Conservation (phyloP, 30 jellyfish, hydroid and myxozoan genomes). For the Hydractinia symbiolongicarpus region DNA sequence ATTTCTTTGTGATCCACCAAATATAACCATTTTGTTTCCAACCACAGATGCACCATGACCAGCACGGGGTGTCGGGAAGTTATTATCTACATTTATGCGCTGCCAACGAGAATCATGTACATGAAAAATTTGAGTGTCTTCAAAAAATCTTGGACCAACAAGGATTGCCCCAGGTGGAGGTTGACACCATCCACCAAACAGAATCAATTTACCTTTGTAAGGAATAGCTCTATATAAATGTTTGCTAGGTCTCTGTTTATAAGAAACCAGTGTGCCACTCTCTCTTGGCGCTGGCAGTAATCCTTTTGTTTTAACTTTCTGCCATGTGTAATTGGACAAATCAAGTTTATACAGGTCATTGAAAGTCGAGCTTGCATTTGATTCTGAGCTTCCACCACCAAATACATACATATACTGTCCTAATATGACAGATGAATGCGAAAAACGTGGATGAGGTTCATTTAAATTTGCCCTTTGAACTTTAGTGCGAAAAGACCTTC, state of each 20-base stretch:
- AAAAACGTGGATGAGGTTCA: slow-evolving; percentile 77
- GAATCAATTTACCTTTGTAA: slow-evolving; percentile 36
- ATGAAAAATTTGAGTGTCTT: slow-evolving; percentile 54
- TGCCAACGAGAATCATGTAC: slow-evolving; percentile 42
- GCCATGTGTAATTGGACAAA: slow-evolving; percentile 53
- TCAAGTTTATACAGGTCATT: slow-evolving; percentile 73
- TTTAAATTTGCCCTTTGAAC: slow-evolving; percentile 19
- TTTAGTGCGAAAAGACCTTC: slow-evolving; percentile 19
- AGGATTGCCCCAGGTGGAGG: slow-evolving; percentile 66
- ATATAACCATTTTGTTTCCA: slow-evolving; percentile 56
- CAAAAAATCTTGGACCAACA: slow-evolving; percentile 71
- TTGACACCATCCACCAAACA: slow-evolving; percentile 94
- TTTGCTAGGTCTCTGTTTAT: slow-evolving; percentile 7
- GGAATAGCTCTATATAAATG: slow-evolving; percentile 15
- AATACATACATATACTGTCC: slow-evolving; percentile 55
- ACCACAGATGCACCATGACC: slow-evolving; percentile 86
- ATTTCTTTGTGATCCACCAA: slow-evolving; percentile 94
- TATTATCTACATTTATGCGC: neutral
- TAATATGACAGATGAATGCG: slow-evolving; percentile 56
- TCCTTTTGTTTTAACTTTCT: slow-evolving; percentile 56
- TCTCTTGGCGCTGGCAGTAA: slow-evolving; percentile 93
- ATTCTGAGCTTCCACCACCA: slow-evolving; percentile 74
- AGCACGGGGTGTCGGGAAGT: slow-evolving; percentile 70
- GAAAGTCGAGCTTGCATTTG: slow-evolving; percentile 49
- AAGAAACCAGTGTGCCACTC: slow-evolving; percentile 66